Base-by-base conservation (phyloP, 2,888 invertebrate genomes). In the Strigamia crassipes region DNA sequence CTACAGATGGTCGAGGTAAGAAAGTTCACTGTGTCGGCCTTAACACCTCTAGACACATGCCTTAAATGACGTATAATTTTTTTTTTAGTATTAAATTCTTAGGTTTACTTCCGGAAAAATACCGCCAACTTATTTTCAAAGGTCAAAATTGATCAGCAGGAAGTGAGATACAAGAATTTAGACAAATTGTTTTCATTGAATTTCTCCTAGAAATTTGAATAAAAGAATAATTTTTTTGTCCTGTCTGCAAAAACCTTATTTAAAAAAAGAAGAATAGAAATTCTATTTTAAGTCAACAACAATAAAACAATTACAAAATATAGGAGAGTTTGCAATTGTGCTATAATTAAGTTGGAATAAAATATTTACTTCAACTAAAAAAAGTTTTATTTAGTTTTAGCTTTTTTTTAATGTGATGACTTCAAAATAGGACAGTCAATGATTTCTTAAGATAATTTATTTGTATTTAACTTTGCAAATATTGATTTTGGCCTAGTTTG, bases 21-120 rank as follows among this genome's bases (percentile, higher is more conserved):
- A 73, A 73, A 73, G 73, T 73, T 73, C 73, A 73, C 73, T 73
- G 73, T 73, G 73, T 73, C 73, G 73, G 73, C 73, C 73, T 73
- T 73, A 73, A 18, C 73, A 73, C 73, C 73, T 73, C 73, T 15
- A 31, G 27, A 73, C 13, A 73, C 73, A 31, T 1, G 73, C 31
- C 73, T 73, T 73, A 73, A 73, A 73, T 73, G 73, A 27, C 73
- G 27, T 73, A 73, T 12, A 15, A 61, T 10, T 31, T 12, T 73
- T 73, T 73, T 31, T 61, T 73, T n/a, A 13, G 23, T 73, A 27
- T 31, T 31, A 31, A 73, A 73, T 31, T 73, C 73, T 73, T 73
- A 5, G 73, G 73, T 31, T 73, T 73, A 73, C 73, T 73, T 73
- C 73, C 73, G 73, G 73, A 73, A 73, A 73, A 73, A 73, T 31